Conservation (phyloP, 1,140 invertebrate genomes). For the Heliconius congener region DNA sequence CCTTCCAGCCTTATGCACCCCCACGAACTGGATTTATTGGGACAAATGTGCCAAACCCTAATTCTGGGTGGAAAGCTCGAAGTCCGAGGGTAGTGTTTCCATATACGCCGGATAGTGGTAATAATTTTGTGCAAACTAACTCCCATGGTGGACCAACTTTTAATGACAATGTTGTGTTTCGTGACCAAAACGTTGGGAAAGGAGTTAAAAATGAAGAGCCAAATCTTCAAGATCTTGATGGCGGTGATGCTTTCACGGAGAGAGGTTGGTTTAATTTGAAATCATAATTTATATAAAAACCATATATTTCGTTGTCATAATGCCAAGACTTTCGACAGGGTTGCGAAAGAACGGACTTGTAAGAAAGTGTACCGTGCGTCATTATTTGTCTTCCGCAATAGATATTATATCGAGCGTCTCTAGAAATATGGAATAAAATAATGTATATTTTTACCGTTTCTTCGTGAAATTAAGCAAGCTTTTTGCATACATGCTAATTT, state of each 20-base stretch:
- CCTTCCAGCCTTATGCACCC: conserved; percentile 59
- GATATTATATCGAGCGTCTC: conserved; percentile 17
- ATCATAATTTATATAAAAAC: conserved; percentile 10
- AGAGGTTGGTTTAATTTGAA: conserved; percentile 74
- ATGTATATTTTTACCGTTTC: neutral
- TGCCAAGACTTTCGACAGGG: conserved; percentile 21
- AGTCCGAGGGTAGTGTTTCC: conserved; percentile 83
- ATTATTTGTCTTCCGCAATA: conserved; percentile 30
- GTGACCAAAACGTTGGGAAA: conserved; percentile 83
- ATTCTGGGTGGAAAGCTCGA: conserved; percentile 75
- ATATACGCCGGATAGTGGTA: conserved; percentile 66
- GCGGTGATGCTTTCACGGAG: conserved; percentile 80
- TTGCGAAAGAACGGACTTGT: conserved; percentile 19
- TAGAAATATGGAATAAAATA: conserved; percentile 1
- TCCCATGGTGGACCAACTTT: conserved; percentile 70
- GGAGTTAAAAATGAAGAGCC: conserved; percentile 82
- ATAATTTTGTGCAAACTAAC: conserved; percentile 74
- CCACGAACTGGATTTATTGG: conserved; percentile 60
- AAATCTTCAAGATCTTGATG: conserved; percentile 80
- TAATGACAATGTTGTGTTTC: conserved; percentile 83
- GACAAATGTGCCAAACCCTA: conserved; percentile 26
- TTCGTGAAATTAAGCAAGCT: neutral
- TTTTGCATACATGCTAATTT: neutral
- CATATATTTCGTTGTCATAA: conserved; percentile 9
- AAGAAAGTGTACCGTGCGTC: conserved; percentile 25